These are phyloP conservation scores for Orientallactaga bullata DNA, from an alignment of 2,113 vertebrate species.

Conservation along the genomic window DNA sequence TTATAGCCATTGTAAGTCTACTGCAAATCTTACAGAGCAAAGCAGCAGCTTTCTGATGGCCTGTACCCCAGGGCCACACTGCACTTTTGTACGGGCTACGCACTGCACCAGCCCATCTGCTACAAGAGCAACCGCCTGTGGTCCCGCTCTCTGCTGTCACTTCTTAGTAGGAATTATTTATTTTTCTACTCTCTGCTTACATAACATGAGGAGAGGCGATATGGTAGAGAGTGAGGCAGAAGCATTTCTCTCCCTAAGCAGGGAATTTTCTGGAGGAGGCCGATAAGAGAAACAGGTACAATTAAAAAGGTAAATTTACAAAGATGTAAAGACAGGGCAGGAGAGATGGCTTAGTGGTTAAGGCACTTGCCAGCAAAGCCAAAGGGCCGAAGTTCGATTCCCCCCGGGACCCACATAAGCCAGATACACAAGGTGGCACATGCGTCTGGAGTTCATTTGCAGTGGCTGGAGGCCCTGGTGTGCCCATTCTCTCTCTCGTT, in stretches of 20 bases:
- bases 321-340: no score
- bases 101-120: not conserved
- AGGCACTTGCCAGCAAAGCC: no score
- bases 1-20: not conserved
- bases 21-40: not conserved
- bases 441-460: no score
- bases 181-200: not conserved
- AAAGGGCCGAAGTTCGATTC: not conserved
- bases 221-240: not conserved
- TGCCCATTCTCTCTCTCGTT: no score
- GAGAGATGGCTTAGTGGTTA: no score
- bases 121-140: rapidly evolving
- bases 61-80: not conserved
- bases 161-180: not conserved
- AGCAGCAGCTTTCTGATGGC: not conserved
- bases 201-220: not conserved
- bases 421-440: no score
- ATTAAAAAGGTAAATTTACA: not conserved
- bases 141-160: not conserved
- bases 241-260: not conserved
- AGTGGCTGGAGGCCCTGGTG: no score
- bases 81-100: not conserved
- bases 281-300: not conserved
- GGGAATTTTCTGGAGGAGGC: not conserved
- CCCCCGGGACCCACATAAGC: no score